Evolutionary conservation across 2,888 invertebrate genomes (phyloP), one percentile per base, ranked within the genome.

Genomic region (Margaritifera margaritifera): DNA sequence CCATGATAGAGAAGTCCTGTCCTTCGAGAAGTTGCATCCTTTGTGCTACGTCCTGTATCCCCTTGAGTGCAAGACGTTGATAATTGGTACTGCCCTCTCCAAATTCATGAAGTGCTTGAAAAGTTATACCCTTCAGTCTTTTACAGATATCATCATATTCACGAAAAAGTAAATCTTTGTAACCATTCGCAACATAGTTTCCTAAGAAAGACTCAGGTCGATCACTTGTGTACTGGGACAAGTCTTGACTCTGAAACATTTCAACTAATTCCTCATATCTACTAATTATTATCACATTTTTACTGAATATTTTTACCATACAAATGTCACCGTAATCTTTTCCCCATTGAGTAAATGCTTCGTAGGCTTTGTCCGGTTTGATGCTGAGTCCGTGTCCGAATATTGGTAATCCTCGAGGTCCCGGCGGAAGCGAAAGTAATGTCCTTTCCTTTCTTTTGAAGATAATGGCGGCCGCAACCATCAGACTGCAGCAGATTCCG

Each of bases 141-240:
- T 68, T 61, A 62, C 77, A 77, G 1, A 67, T 53, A 19, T 69
- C 69, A 54, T 77, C 77, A 68, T 77, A 72, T n/a, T 64, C 27
- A 50, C 77, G 56, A 57, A 74, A 77, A 52, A 77, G 62, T 25
- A 77, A 63, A 58, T 77, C 77, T 54, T 77, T 77, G 52, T 77
- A 74, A 6, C 52, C 51, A 19, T 67, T 60, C 2, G 70, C 77
- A 18, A 74, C 64, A 54, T 66, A 74, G 22, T 71, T 65, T n/a
- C 77, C 77, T 31, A 74, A 71, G 59, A 77, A 77, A 31, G 74
- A 74, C 22, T 64, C 62, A 2, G 77, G 77, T 31, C 77, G 63
- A 53, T 77, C 77, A 58, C 71, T 74, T 6, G 72, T 62, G 8
- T 51, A 25, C 18, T 20, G n/a, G 5, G 68, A 56, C 19, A 62